These are phyloP conservation scores for Pseudachorutes palmiensis DNA, from an alignment of 1,140 invertebrate genomes.

Conservation along the genomic window DNA sequence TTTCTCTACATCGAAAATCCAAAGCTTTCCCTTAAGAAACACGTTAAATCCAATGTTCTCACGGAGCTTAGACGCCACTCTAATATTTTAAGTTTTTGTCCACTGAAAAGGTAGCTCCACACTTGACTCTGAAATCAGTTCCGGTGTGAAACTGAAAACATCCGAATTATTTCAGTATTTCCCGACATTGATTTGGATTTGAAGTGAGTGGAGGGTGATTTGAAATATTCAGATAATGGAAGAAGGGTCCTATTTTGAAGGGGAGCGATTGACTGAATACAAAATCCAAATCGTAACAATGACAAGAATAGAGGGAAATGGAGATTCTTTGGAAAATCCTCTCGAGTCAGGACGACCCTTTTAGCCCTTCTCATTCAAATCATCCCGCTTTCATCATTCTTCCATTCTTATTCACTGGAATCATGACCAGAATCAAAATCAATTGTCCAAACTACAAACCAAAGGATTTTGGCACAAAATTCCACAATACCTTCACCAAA, in stretches of 20 bases:
- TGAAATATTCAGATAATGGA: not conserved
- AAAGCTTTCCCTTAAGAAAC: not conserved
- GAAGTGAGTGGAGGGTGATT: not conserved
- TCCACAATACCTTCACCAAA: too few species aligned
- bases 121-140: too few species aligned
- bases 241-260: not conserved
- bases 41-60: too few species aligned
- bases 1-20: not conserved
- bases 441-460: not conserved
- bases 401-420: not conserved
- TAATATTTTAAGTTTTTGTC: too few species aligned
- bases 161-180: not conserved
- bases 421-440: not conserved
- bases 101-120: too few species aligned
- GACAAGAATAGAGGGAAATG: not conserved
- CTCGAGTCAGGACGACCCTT: not conserved
- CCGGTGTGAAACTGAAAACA: not conserved
- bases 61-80: too few species aligned
- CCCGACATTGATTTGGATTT: not conserved
- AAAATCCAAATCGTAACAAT: not conserved
- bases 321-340: too few species aligned
- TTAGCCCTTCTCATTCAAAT: constrained; percentile 1
- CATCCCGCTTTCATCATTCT: not conserved
- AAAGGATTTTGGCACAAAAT: not conserved
- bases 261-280: not conserved